phyloP scores from a whole-genome alignment of 2,888 invertebrate species.

The Agrochola macilenta region DNA sequence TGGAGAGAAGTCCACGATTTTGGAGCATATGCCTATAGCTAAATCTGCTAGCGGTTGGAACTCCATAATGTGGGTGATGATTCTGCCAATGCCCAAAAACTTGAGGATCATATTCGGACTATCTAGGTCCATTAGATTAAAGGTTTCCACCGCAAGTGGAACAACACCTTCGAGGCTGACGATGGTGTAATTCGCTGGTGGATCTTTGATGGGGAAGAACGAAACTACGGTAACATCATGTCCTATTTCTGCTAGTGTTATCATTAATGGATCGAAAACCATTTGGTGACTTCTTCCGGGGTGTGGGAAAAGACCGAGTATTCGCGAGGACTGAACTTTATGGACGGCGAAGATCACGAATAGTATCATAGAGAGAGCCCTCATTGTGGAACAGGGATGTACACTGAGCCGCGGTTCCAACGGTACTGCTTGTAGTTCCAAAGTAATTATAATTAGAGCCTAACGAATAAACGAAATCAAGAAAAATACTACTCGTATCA shows the following conservation, averaged over 20 bases:
- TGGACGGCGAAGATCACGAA: not conserved
- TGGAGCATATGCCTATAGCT: constrained; percentile 24
- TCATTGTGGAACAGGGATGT: not conserved
- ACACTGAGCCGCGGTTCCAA: not conserved
- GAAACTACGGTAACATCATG: constrained; percentile 91
- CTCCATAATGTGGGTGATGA: constrained; percentile 29
- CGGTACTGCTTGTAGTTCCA: constrained; percentile 7
- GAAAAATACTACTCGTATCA: not conserved
- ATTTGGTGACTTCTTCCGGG: constrained; percentile 90
- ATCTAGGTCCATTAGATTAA: not conserved
- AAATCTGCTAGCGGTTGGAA: constrained; percentile 28
- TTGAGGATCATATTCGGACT: constrained; percentile 10
- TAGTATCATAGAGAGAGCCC: not conserved
- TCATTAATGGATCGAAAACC: constrained; percentile 90
- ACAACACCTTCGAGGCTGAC: constrained; percentile 33
- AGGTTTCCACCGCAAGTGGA: constrained; percentile 6
- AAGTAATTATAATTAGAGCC: constrained; percentile 2
- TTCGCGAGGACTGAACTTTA: constrained; percentile 10
- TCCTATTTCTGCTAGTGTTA: constrained; percentile 89
- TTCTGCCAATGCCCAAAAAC: constrained; percentile 22
- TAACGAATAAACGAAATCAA: not conserved
- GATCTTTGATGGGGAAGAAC: constrained; percentile 89
- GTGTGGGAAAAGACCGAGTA: constrained; percentile 33
- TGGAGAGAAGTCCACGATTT: constrained; percentile 32
- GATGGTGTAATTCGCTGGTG: constrained; percentile 85